phyloP scores from a whole-genome alignment of 35 echinoderm and acorn worm species.

The Apostichopus parvimensis region DNA sequence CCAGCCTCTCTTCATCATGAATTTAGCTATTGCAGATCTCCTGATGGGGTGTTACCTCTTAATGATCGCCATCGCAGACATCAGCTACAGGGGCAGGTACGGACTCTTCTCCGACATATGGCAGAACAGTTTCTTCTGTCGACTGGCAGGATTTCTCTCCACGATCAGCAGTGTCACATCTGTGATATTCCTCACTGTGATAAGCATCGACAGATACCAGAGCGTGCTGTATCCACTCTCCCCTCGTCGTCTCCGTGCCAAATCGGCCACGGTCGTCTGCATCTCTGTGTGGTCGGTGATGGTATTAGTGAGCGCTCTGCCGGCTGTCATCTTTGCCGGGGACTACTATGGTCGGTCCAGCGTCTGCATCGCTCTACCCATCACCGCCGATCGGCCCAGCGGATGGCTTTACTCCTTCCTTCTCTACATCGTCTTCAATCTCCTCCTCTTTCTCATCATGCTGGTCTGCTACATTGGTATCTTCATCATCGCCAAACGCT shows the following conservation, averaged over 20 bases:
- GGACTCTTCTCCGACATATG: constrained; percentile 36
- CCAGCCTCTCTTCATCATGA: constrained; percentile 50
- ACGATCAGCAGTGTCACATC: constrained; percentile 73
- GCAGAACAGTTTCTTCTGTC: constrained; percentile 54
- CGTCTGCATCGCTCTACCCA: constrained; percentile 78
- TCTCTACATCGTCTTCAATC: constrained; percentile 39
- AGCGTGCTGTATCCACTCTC: constrained; percentile 61
- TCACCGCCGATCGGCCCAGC: constrained; percentile 1
- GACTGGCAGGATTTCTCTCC: constrained; percentile 63
- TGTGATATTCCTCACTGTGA: constrained; percentile 70
- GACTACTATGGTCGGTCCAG: constrained; percentile 66
- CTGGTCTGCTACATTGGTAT: constrained; percentile 37
- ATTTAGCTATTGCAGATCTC: constrained; percentile 43
- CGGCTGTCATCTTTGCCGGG: constrained; percentile 9
- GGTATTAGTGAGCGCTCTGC: constrained; percentile 30
- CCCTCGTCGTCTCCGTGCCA: constrained; percentile 15
- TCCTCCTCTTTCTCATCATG: constrained; percentile 48
- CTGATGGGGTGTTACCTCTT: constrained; percentile 48
- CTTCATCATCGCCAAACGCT: constrained; percentile 42
- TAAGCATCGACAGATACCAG: constrained; percentile 60
- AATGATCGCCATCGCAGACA: constrained; percentile 41
- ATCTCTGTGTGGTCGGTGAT: constrained; percentile 46
- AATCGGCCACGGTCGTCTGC: constrained; percentile 17
- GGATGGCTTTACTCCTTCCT: constrained; percentile 53
- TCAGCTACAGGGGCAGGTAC: constrained; percentile 10